phyloP scores from a whole-genome alignment of 37 sponge, comb jelly and placozoan genomes.

The Agelas oroides region DNA sequence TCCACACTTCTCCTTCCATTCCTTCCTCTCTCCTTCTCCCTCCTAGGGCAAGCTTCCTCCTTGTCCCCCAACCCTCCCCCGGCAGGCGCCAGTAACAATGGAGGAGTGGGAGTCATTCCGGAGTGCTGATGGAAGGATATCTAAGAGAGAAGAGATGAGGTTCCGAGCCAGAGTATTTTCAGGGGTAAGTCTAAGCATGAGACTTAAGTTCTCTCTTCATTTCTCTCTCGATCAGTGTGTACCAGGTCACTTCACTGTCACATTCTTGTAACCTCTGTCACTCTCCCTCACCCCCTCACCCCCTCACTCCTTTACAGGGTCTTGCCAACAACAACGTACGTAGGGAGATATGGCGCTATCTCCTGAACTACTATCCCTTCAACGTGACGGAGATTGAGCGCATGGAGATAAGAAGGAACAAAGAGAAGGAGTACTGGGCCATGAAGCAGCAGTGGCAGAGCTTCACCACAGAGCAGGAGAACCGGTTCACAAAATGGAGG shows the following conservation, averaged over 20 bases:
- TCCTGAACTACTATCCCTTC: constrained; percentile 79
- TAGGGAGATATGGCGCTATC: constrained; percentile 90
- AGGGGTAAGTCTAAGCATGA: constrained; percentile 68
- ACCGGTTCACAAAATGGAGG: constrained; percentile 61
- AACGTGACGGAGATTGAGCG: constrained; percentile 74
- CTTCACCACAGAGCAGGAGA: constrained; percentile 73
- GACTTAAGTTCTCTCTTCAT: background rate
- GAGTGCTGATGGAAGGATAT: constrained; percentile 71
- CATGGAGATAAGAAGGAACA: constrained; percentile 58
- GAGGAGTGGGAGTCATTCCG: constrained; percentile 87
- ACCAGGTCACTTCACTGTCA: background rate
- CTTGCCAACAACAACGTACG: constrained; percentile 67
- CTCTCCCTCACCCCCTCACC: background rate
- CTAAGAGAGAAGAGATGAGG: constrained; percentile 20
- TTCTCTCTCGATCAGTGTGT: background rate
- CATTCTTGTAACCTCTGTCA: background rate
- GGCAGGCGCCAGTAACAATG: constrained; percentile 58
- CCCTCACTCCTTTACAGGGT: constrained; percentile 68
- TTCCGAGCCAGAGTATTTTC: constrained; percentile 75
- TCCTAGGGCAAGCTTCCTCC: constrained; percentile 64
- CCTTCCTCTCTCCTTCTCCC: too few relatives aligned
- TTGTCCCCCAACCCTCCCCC: constrained; percentile 25
- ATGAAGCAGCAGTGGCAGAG: constrained; percentile 90
- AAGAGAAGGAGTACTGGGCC: constrained; percentile 75
- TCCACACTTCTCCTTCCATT: too few relatives aligned